These are phyloP conservation scores for Cydia splendana DNA, from an alignment of 1,140 invertebrate species.

Conservation along the genomic window DNA sequence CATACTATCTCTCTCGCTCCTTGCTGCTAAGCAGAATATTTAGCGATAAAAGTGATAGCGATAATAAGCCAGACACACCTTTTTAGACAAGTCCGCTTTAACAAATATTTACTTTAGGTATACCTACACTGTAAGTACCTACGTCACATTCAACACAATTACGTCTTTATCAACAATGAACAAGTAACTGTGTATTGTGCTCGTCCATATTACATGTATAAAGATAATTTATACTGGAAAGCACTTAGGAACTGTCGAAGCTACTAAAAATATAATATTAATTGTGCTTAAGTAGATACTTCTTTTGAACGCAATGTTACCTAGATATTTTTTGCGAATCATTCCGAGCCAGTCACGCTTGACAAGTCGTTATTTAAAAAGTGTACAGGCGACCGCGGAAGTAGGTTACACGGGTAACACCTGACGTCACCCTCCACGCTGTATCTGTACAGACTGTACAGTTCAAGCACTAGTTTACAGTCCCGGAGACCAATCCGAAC, in stretches of 20 bases:
- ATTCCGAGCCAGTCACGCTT: slow-evolving; percentile 1
- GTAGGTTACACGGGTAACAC: slow-evolving; percentile 13
- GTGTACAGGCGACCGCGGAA: neutral
- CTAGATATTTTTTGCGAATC: slow-evolving; percentile 17
- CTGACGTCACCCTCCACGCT: slow-evolving; percentile 4
- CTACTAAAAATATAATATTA: no score
- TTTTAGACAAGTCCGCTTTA: neutral
- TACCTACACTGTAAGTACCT: neutral
- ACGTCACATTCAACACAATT: neutral
- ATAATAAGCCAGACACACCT: neutral
- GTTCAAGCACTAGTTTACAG: neutral
- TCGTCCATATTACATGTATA: neutral
- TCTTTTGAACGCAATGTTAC: neutral
- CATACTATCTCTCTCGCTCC: neutral
- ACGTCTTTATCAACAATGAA: neutral
- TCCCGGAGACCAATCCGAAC: no score
- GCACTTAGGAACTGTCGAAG: neutral
- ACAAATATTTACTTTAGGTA: neutral
- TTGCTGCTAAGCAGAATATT: neutral
- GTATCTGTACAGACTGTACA: neutral
- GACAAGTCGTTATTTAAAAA: slow-evolving; percentile 15
- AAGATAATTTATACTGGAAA: neutral
- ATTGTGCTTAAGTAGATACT: neutral
- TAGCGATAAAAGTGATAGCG: neutral
- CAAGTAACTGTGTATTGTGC: no score